Conservation (phyloP, 2,797 vertebrate genomes). For the Eremophila alpestris region DNA sequence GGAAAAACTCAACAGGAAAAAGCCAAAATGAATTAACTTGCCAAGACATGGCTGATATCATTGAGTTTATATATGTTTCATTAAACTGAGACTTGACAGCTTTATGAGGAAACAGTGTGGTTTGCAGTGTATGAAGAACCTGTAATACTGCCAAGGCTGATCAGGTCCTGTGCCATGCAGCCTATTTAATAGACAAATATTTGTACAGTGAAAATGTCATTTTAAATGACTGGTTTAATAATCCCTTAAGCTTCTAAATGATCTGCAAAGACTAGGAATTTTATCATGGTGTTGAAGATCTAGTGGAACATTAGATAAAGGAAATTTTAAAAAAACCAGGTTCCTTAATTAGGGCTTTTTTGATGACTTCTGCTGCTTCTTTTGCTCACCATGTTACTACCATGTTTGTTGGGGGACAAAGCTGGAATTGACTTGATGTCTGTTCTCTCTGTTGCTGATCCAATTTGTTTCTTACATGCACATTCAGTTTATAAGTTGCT, state of each 20-base stretch:
- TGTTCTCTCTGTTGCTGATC: background rate
- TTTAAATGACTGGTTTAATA: constrained; percentile 81
- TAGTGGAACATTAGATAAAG: constrained; percentile 62
- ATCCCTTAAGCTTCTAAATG: constrained; percentile 82
- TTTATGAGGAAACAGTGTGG: constrained; percentile 84
- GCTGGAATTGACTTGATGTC: background rate
- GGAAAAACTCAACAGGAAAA: constrained; percentile 66
- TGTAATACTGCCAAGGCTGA: constrained; percentile 79
- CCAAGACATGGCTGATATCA: constrained; percentile 77
- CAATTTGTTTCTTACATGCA: background rate
- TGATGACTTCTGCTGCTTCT: background rate
- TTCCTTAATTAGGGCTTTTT: constrained; percentile 6
- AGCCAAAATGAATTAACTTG: constrained; percentile 76
- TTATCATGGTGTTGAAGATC: constrained; percentile 68
- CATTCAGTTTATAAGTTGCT: background rate
- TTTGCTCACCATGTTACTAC: background rate
- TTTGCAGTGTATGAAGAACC: constrained; percentile 78
- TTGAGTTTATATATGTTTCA: constrained; percentile 82
- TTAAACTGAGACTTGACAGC: constrained; percentile 80
- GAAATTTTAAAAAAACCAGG: constrained; percentile 9
- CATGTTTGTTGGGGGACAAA: background rate
- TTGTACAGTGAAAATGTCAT: constrained; percentile 81
- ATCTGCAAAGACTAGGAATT: constrained; percentile 78
- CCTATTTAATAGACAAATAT: constrained; percentile 84
- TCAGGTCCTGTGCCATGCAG: constrained; percentile 73